A percentile compares a stretch with the other conserved stretches of the same genome.
Evolutionary conservation across 2,113 vertebrate species (phyloP).

Genomic region (Python bivittatus): DNA sequence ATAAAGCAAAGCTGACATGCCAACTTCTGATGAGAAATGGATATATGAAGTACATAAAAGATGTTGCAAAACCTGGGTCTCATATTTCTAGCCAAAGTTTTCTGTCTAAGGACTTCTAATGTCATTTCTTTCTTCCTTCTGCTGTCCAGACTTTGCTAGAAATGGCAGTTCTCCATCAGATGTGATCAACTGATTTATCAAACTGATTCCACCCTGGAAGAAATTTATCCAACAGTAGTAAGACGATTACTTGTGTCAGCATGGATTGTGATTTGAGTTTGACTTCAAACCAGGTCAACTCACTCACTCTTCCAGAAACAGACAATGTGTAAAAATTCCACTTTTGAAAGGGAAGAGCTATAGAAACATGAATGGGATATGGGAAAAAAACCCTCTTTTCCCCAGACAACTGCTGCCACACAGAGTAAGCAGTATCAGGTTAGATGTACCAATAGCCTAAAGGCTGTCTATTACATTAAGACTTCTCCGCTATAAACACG

Average conservation of each 20-base stretch:
- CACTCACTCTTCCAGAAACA: background rate
- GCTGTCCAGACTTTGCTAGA: background rate
- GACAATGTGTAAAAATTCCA: background rate
- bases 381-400: background rate
- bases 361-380: background rate
- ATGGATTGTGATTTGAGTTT: background rate
- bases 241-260: background rate
- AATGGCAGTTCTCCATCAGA: background rate
- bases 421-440: background rate
- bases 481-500: background rate
- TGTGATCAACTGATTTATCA: background rate
- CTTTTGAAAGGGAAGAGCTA: background rate
- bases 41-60: background rate
- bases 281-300: background rate
- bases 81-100: background rate
- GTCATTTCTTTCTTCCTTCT: background rate
- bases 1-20: background rate
- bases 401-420: background rate
- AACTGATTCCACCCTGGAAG: background rate
- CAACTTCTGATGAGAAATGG: background rate
- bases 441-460: background rate
- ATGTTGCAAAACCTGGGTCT: background rate
- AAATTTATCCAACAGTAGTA: background rate
- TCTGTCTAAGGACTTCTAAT: background rate
- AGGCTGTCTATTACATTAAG: background rate